Evolutionary conservation across 2,113 vertebrate species (phyloP).

Genomic region (Turdus rufiventris): DNA sequence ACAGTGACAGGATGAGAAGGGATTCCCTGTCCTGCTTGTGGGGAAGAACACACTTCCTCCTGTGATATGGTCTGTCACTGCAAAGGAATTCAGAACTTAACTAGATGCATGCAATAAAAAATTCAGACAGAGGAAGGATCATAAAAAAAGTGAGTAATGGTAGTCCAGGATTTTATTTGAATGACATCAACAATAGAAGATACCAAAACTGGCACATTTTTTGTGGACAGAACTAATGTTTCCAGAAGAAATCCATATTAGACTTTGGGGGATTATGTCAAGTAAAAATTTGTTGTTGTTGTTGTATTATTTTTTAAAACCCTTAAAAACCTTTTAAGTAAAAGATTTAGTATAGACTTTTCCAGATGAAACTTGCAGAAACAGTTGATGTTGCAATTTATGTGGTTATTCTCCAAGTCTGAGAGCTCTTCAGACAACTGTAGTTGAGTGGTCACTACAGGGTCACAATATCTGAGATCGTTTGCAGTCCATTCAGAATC

Average conservation of each 20-base stretch:
- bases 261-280: neutral
- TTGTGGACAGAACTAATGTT: neutral
- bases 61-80: fast-evolving
- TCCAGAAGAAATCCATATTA: neutral
- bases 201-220: neutral
- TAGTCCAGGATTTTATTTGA: neutral
- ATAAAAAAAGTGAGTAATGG: neutral
- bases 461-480: neutral
- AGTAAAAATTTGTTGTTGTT: neutral
- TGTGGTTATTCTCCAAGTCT: neutral
- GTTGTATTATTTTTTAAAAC: too few species aligned
- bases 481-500: neutral
- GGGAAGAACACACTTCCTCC: neutral
- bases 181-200: neutral
- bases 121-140: neutral
- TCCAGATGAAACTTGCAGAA: neutral
- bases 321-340: neutral
- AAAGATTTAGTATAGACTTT: neutral
- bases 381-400: neutral
- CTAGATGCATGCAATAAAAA: neutral
- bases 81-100: neutral
- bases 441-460: neutral
- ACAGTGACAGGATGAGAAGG: neutral
- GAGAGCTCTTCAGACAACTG: neutral
- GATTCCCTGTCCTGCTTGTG: neutral